Evolutionary conservation across 2,888 invertebrate species (phyloP).

Genomic region (Amiota communis): DNA sequence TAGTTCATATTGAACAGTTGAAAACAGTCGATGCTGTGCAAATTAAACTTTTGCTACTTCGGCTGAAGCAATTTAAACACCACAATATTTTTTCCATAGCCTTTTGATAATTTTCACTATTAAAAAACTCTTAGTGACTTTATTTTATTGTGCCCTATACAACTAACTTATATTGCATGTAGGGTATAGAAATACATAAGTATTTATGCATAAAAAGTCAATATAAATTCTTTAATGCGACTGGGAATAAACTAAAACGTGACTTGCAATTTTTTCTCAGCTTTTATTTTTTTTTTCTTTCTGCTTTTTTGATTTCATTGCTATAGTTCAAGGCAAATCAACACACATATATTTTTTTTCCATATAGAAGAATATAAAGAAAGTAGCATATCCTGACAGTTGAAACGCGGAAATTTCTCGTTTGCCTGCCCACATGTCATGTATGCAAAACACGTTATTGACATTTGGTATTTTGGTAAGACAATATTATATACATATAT

Average conservation of each 20-base stretch:
- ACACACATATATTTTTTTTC: not conserved
- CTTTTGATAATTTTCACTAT: too few species aligned
- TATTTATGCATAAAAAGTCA: conserved; percentile 45
- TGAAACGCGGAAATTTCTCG: conserved; percentile 11
- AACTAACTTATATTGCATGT: too few species aligned
- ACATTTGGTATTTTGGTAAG: conserved; percentile 38
- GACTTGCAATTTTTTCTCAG: conserved; percentile 40
- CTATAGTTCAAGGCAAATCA: not conserved
- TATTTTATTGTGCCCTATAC: too few species aligned
- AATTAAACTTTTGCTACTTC: too few species aligned
- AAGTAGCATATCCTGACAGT: not conserved
- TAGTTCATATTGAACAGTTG: too few species aligned
- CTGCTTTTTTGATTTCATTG: too few species aligned
- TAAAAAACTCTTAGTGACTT: too few species aligned
- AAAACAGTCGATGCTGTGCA: too few species aligned
- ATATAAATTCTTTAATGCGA: conserved; percentile 41
- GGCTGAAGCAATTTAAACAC: too few species aligned
- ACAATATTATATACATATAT: conserved; percentile 14
- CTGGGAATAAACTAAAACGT: conserved; percentile 50
- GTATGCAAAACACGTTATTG: conserved; percentile 57
- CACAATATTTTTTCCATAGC: too few species aligned
- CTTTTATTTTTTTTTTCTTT: not conserved
- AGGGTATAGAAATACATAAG: not conserved
- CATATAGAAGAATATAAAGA: too few species aligned
- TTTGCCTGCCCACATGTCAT: conserved; percentile 26